These are phyloP conservation scores for Artibeus jamaicensis DNA, from an alignment of 2,797 vertebrate species.

Conservation along the genomic window DNA sequence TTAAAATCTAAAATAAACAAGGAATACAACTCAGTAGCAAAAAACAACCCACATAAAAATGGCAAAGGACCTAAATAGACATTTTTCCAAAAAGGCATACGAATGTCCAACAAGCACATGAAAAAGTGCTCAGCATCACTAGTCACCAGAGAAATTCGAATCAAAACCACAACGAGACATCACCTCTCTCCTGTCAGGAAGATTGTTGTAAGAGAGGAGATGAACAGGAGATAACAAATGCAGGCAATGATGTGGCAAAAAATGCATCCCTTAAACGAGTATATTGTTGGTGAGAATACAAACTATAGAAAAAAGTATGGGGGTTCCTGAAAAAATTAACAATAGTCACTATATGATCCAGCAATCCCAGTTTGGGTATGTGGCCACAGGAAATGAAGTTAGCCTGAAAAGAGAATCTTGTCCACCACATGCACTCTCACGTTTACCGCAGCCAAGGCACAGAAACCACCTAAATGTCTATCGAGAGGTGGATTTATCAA, in stretches of 20 bases:
- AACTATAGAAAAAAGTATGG: neutral
- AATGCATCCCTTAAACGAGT: neutral
- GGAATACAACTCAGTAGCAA: too few relatives aligned
- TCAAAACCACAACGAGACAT: neutral
- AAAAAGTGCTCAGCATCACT: neutral
- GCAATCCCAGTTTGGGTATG: neutral
- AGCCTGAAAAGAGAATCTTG: neutral
- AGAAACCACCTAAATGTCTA: neutral
- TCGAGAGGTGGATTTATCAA: neutral
- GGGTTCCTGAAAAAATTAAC: neutral
- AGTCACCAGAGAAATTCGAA: neutral
- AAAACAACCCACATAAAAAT: neutral
- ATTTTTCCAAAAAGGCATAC: neutral
- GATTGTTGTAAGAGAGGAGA: neutral
- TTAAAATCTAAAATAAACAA: neutral
- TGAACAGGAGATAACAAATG: neutral
- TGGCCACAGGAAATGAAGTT: neutral
- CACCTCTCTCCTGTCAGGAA: neutral
- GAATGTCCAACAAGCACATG: neutral
- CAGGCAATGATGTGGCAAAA: neutral
- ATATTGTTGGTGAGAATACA: neutral
- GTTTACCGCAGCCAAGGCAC: neutral
- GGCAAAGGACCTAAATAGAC: neutral
- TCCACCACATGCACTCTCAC: neutral
- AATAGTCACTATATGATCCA: neutral